Conservation (phyloP, 2,113 vertebrate species). For the Bubo bubo region DNA sequence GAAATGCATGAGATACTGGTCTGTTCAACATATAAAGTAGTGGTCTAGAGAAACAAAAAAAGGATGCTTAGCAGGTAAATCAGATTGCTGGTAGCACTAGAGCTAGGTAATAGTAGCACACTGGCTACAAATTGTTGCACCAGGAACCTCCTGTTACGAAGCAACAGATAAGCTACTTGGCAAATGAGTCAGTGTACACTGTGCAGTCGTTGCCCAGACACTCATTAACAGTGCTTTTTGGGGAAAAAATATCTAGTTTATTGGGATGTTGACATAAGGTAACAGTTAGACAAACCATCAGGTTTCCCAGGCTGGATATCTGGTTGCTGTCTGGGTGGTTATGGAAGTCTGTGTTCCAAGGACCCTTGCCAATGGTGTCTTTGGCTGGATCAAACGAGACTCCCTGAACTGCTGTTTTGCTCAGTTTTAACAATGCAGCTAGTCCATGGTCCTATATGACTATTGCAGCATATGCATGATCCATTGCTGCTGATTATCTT, state of each 20-base stretch:
- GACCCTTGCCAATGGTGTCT: neutral
- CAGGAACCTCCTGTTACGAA: neutral
- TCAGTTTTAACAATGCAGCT: neutral
- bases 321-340: neutral
- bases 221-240: neutral
- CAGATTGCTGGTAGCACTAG: neutral
- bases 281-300: neutral
- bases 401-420: neutral
- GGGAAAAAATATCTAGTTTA: neutral
- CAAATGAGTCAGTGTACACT: neutral
- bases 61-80: neutral
- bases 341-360: neutral
- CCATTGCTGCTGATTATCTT: neutral
- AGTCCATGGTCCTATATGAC: neutral
- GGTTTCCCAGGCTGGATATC: neutral
- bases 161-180: neutral
- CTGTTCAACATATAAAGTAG: neutral
- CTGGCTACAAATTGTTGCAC: neutral
- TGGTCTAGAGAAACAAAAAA: neutral
- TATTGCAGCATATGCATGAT: neutral
- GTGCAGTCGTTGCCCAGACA: neutral
- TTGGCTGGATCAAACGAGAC: neutral
- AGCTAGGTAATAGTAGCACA: neutral
- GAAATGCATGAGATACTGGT: neutral
- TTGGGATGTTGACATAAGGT: neutral